A percentile compares a stretch with the other conserved stretches of the same genome.
Conservation (phyloP, 2,888 invertebrate genomes). For the Baccha elongata region DNA sequence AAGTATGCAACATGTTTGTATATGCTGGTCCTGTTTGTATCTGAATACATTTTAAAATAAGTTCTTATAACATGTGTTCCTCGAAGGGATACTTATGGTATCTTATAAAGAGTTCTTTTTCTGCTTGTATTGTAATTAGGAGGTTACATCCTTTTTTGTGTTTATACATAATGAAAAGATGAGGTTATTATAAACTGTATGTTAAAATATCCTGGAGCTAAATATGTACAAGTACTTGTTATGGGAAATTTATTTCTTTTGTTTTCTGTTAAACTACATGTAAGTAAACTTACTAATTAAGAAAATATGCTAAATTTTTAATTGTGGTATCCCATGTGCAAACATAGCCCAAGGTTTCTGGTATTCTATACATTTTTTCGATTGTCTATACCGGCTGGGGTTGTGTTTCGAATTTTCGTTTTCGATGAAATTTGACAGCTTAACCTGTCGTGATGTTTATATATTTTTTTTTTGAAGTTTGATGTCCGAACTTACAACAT, state of each 20-base stretch:
- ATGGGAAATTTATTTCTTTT: not conserved
- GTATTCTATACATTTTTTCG: no score
- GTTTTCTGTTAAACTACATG: not conserved
- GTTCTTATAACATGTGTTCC: slow-evolving; percentile 57
- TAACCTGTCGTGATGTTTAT: no score
- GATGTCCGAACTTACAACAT: no score
- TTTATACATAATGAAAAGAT: slow-evolving; percentile 4
- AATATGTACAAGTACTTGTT: slow-evolving; percentile 28
- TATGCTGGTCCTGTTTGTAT: slow-evolving; percentile 35
- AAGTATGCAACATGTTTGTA: slow-evolving; percentile 49
- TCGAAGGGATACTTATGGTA: slow-evolving; percentile 28
- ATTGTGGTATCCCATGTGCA: no score
- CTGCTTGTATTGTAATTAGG: slow-evolving; percentile 44
- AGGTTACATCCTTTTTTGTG: slow-evolving; percentile 10
- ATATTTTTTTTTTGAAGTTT: no score
- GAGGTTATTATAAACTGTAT: slow-evolving; percentile 24
- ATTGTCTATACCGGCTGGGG: no score
- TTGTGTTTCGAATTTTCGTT: no score
- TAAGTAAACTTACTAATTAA: slow-evolving; percentile 12
- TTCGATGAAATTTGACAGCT: no score
- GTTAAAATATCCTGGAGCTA: slow-evolving; percentile 11
- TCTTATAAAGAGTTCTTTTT: slow-evolving; percentile 2
- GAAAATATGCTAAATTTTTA: no score
- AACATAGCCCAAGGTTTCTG: no score
- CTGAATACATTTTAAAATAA: slow-evolving; percentile 45